Evolutionary conservation across 2,888 invertebrate species (phyloP), one percentile per base, ranked within the genome.

Genomic region (Patella depressa): DNA sequence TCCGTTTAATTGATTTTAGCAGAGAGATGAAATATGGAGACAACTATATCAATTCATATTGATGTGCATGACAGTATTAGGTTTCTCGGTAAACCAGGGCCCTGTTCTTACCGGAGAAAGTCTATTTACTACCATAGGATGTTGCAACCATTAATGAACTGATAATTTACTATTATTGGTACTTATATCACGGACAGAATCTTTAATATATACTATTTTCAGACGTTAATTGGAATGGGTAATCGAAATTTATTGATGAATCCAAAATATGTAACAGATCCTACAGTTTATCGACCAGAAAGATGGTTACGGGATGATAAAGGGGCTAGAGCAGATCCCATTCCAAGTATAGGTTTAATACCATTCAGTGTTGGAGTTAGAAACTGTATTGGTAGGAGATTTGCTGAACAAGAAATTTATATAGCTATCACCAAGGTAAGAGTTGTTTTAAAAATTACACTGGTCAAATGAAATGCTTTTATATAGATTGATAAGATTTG

Each of bases 391-490:
- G 92, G 92, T 2, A 82, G 89, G 72, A 84, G 91, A 24, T 82
- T 92, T 71, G 92, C 92, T 0, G 90, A 91, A 79, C 91, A 91
- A 81, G 92, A 97, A 74, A 80, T 85, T 2, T 81, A 81, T 15
- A 77, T 85, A 11, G 81, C 78, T 7, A 65, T 76, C 1, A 78
- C 81, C 3, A 85, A 85, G 81, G 81, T 85, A 53, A 14, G 59
- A 5, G 45, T 45, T 45, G 34, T 45, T 34, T 34, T 24, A 24
- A 24, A 34, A 34, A 34, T 5, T 45, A 45, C 34, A 45, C 7
- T 45, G 5, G 5, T 45, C 34, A 45, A 45, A 45, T 45, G 34
- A 45, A 45, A 7, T 45, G 5, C 34, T 45, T 45, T 45, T 5
- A 45, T 45, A 45, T 45, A 45, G 34, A 45, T 4, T 4, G 34